Evolutionary conservation across 2,797 vertebrate species (phyloP), one percentile per base, ranked within the genome.

Genomic region (Necrosyrtes monachus): DNA sequence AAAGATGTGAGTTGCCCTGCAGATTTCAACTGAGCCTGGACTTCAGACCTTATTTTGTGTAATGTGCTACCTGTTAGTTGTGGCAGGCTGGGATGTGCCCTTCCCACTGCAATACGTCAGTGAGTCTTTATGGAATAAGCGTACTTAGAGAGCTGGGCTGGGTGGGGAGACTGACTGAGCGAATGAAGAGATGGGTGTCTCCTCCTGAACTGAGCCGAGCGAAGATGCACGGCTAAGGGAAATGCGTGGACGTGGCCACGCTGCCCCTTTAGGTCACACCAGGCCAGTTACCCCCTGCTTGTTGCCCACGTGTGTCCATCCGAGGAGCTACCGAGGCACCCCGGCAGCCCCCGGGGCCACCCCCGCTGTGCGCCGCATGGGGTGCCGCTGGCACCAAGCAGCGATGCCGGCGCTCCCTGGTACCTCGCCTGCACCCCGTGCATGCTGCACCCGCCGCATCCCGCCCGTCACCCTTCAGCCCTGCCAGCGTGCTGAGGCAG

Each of bases 221-320:
- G 0, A 60, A 74, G 50, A 6, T 0, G 0, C 20, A 11, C 0
- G 2, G 41, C 59, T 46, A 2, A 5, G 23, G 68, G n/a, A 73
- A 37, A 19, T 2, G 41, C 31, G 54, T 15, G 39, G 28, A 5
- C 9, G 1, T 6, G 64, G 41, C 48, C 20, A 3, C 1, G 0
- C 64, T 54, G 35, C 27, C 35, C 28, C 37, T 14, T 37, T 16
- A 27, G 35, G 43, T 35, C 67, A 33, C 27, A 12, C 31, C 31
- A 1, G 50, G 35, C 39, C 45, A 4, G 5, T 35, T 41, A 25
- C 30, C 39, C 25, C 13, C 24, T 25, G n/a, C 41, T n/a, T 39
- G 13, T 27, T 77, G 62, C 4, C 24, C 31, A 11, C 1, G 0
- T 1, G 3, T 13, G 18, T 43, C 35, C n/a, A 2, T 30, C 59